phyloP scores from a whole-genome alignment of 2,797 vertebrate genomes.

The Artibeus jamaicensis region DNA sequence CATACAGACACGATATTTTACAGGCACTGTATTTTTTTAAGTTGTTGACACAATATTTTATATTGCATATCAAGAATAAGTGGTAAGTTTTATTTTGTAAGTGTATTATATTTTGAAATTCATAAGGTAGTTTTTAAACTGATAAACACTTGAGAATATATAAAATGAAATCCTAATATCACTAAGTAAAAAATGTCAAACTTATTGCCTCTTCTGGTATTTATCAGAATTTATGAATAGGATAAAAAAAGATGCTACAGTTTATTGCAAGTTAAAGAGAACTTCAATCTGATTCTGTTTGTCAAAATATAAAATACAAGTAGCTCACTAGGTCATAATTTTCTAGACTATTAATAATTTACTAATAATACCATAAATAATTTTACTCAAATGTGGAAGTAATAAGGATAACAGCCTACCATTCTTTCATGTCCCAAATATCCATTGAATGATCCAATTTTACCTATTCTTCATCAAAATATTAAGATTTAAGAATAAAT shows the following conservation, averaged over 20 bases:
- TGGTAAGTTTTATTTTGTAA: conserved; percentile 29
- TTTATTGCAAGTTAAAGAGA: conserved; percentile 29
- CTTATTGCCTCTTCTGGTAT: not conserved
- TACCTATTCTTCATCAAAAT: not conserved
- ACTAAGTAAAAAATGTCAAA: not conserved
- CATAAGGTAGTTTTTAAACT: conserved; percentile 20
- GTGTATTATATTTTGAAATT: conserved; percentile 25
- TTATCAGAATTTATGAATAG: conserved; percentile 47
- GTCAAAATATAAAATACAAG: not conserved
- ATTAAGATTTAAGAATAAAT: not conserved
- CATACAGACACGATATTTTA: not conserved
- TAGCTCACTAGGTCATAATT: not conserved
- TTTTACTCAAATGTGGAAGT: not conserved
- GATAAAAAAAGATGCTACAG: not conserved
- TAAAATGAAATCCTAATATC: conserved; percentile 43
- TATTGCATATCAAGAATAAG: not conserved
- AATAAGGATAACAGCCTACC: not conserved
- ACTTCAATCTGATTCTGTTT: not conserved
- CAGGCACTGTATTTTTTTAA: conserved; percentile 57
- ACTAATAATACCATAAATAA: not conserved
- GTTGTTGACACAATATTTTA: not conserved
- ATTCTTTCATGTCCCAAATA: not conserved
- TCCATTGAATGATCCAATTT: not conserved
- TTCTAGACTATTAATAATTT: not conserved
- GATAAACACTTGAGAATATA: not conserved